phyloP scores from a whole-genome alignment of 1,140 invertebrate species.

The Drosophila simulans region DNA sequence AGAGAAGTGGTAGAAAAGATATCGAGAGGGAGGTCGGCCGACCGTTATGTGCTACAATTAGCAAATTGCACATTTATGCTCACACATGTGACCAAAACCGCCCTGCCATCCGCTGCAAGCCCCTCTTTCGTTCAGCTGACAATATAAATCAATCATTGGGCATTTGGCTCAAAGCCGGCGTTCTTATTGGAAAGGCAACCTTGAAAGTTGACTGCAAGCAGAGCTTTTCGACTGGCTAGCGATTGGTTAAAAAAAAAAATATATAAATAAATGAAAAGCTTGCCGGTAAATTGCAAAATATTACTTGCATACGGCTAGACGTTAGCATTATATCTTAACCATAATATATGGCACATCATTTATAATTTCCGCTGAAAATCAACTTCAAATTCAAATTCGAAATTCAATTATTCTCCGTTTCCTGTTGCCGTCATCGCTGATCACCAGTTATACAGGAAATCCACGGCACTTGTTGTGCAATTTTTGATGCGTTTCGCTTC shows the following conservation, averaged over 20 bases:
- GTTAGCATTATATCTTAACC: constrained; percentile 23
- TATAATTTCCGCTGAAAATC: constrained; percentile 79
- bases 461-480: constrained; percentile 27
- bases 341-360: constrained; percentile 80
- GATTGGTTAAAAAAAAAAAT: constrained; percentile 26
- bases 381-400: constrained; percentile 31
- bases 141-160: constrained; percentile 81
- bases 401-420: constrained; percentile 75
- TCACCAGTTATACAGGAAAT: constrained; percentile 36
- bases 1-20: constrained; percentile 20
- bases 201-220: constrained; percentile 58
- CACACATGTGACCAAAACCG: constrained; percentile 61
- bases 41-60: constrained; percentile 81
- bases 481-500: constrained; percentile 31
- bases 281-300: constrained; percentile 47
- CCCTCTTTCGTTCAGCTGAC: constrained; percentile 49
- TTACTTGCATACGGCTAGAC: constrained; percentile 14
- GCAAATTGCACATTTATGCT: constrained; percentile 83
- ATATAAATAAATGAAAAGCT: constrained; percentile 23
- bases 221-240: constrained; percentile 62
- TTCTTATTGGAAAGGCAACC: constrained; percentile 82
- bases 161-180: constrained; percentile 48
- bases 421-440: constrained; percentile 44
- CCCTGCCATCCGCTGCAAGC: constrained; percentile 10
- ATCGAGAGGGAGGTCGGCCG: constrained; percentile 14